phyloP scores from a whole-genome alignment of 2,113 vertebrate species.

The Prinia subflava region DNA sequence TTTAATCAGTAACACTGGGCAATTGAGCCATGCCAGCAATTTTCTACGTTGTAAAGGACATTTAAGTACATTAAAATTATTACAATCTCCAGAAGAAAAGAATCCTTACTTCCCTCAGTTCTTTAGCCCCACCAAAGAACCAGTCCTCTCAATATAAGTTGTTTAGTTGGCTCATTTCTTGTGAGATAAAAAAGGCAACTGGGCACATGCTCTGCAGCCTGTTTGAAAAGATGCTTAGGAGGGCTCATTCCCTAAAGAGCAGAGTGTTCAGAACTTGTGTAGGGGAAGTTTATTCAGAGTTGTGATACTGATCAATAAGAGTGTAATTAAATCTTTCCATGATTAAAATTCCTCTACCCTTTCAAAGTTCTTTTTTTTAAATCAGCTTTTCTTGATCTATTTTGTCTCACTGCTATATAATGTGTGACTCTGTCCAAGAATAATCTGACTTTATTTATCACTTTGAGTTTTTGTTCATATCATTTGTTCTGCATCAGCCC shows the following conservation, averaged over 20 bases:
- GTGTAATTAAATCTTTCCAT: slow-evolving; percentile 58
- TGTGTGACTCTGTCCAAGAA: neutral
- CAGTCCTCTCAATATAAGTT: neutral
- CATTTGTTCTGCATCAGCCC: slow-evolving; percentile 14
- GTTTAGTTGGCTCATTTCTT: neutral
- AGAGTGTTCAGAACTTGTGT: neutral
- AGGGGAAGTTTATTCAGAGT: neutral
- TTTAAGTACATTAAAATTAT: neutral
- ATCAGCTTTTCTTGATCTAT: slow-evolving; percentile 47
- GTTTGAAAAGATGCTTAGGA: neutral
- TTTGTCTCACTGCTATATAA: neutral
- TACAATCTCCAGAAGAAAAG: neutral
- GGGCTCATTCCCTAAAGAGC: neutral
- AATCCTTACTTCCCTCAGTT: neutral
- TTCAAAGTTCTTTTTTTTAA: neutral
- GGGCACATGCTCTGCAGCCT: neutral
- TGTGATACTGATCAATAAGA: slow-evolving; percentile 50
- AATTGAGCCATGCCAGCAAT: neutral
- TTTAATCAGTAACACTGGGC: neutral
- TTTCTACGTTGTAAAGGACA: neutral
- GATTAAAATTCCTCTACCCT: slow-evolving; percentile 53
- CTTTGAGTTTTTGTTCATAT: slow-evolving; percentile 38
- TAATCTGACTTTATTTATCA: slow-evolving; percentile 24
- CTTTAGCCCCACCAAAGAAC: neutral
- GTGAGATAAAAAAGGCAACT: neutral